Evolutionary conservation across 1,140 invertebrate species (phyloP), one percentile per base, ranked within the genome.

Genomic region (Habropoda laboriosa): DNA sequence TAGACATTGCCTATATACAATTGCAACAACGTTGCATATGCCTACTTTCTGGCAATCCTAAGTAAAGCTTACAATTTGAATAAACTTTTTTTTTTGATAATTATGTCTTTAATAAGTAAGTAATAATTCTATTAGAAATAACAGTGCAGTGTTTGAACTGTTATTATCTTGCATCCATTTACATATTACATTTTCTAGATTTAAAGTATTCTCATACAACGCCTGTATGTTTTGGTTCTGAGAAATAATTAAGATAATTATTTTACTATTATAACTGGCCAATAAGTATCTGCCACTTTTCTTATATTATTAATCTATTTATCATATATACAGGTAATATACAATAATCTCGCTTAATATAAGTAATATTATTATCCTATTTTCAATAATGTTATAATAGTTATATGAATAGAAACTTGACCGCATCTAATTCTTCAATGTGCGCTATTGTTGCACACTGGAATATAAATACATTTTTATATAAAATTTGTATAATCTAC

Each of bases 221-320:
- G 80, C 67, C 64, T 77, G 79, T 85, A 88, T 84, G 83, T 87
- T 89, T 90, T 89, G 88, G 89, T 90, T 90, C 88, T 88, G 88
- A 89, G 89, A 90, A 89, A 88, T 89, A 87, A 86, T 86, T 87
- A 88, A 82, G 88, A 90, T 88, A 89, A 87, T 86, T 71, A 85
- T 84, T 89, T 89, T 86, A 89, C 81, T 90, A 86, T 88, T 89
- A 89, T 91, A 90, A 89, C 88, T 90, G 90, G 89, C 89, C 89
- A 91, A 90, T 91, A 91, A 91, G 87, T 89, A 90, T 91, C 85
- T 90, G 89, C 87, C 89, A 89, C 75, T 90, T 89, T 88, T 86
- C 88, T 91, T 91, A 89, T 86, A 89, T 89, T 89, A 88, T 89
- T 88, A 89, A 85, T 89, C 88, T 89, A 89, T 90, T 89, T 88